Percentiles rank a stretch among this genome's conserved stretches.
Conservation (phyloP, 2,888 invertebrate genomes). For the Lottia gigantea region DNA sequence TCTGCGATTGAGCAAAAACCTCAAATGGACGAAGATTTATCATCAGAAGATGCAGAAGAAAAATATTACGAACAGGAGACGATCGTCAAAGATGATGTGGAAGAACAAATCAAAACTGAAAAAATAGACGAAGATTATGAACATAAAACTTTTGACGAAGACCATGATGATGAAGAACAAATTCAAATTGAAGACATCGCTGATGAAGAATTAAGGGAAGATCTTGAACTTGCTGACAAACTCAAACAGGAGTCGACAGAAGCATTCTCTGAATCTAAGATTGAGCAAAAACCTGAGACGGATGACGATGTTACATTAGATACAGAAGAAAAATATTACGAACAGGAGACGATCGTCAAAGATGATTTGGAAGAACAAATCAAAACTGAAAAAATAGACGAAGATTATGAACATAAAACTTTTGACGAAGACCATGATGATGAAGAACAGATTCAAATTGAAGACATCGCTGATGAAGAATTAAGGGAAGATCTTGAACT, state of each 20-base stretch:
- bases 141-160: too few species aligned
- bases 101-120: too few species aligned
- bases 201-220: conserved; percentile 21
- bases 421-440: neutral
- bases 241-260: too few species aligned
- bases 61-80: too few species aligned
- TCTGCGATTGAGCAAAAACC: neutral
- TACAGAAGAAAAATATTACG: too few species aligned
- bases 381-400: too few species aligned
- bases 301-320: neutral
- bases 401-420: neutral
- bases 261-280: too few species aligned
- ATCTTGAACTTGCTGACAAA: too few species aligned
- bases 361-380: too few species aligned
- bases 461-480: conserved; percentile 22
- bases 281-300: too few species aligned
- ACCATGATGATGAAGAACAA: conserved; percentile 14
- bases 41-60: neutral
- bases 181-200: conserved; percentile 24
- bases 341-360: neutral
- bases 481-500: conserved; percentile 12
- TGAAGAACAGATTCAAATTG: conserved; percentile 23
- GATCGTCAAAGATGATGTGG: neutral
- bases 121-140: too few species aligned
- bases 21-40: too few species aligned